Evolutionary conservation across 1,140 invertebrate genomes (phyloP), one percentile per base, ranked within the genome.

Genomic region (Drosophila fuyamai): DNA sequence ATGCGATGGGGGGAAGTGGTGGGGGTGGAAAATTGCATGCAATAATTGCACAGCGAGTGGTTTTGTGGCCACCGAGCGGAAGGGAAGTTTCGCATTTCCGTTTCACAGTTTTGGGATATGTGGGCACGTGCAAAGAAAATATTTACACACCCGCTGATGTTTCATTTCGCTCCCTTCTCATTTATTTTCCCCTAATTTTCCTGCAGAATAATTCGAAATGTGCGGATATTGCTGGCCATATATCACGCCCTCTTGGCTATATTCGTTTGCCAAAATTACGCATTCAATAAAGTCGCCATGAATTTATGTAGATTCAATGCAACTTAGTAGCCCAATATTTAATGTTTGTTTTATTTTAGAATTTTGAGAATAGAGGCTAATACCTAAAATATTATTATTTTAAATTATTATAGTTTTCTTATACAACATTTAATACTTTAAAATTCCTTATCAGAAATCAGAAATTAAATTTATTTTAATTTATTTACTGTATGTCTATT

Each of bases 31-130:
- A 84, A 84, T 62, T 85, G 81, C 81, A 84, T 81, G 66, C 67
- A 81, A 77, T 83, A 84, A 83, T 84, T 83, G 81, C 76, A 72
- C 60, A 80, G 81, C 76, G 60, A 83, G 48, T 61, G 70, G 81
- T 78, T 79, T 83, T 71, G 67, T 71, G 67, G 65, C 67, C 68
- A 50, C 56, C 47, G 67, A 48, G 51, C 53, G 53, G 54, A 62
- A 66, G 67, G 53, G 61, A 71, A 71, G 57, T 81, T 60, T 57
- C 61, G 76, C 81, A 80, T 84, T 83, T 83, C 81, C 81, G 81
- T 38, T 55, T 29, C 67, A 36, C 32, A 16, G 6, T 54, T 53
- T 35, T 29, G 18, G 18, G n/a, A 66, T 10, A 8, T 43, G 5
- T 57, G 47, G 55, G 41, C 76, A 80, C 81, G 81, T 84, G 81